These are phyloP conservation scores for Stenchaetothrips biformis DNA, from an alignment of 2,888 invertebrate genomes.

Conservation along the genomic window DNA sequence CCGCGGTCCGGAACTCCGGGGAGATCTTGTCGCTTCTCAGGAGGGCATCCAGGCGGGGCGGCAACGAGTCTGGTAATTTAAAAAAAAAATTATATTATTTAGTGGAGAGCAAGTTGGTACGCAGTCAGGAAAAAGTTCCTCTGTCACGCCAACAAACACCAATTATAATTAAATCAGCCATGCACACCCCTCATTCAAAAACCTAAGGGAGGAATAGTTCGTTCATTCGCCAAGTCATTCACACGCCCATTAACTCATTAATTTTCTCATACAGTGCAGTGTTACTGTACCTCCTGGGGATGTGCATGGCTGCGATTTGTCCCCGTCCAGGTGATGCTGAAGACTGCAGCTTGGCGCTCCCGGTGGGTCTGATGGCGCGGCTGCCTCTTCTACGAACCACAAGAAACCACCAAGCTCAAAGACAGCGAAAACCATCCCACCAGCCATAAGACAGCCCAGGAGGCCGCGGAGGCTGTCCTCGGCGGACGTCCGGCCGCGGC, in stretches of 20 bases:
- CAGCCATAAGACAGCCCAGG: not conserved
- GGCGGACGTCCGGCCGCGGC: not conserved
- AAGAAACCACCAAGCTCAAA: not conserved
- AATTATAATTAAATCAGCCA: no score
- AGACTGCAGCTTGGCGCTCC: not conserved
- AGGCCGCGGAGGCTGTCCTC: not conserved
- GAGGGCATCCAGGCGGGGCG: not conserved
- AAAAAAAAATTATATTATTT: not conserved
- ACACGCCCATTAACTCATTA: no score
- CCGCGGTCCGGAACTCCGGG: not conserved
- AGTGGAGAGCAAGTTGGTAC: not conserved
- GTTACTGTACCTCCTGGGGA: no score
- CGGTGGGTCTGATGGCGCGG: not conserved
- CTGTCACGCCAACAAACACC: no score
- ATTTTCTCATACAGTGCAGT: no score
- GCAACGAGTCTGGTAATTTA: not conserved
- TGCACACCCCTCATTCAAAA: no score
- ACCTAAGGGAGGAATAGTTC: no score
- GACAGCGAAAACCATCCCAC: not conserved
- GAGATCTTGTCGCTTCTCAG: not conserved
- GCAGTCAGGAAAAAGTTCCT: not conserved
- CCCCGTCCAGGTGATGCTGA: not conserved
- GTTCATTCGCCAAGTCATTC: no score
- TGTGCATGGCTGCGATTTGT: not conserved
- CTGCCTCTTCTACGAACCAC: slow-evolving; percentile 3